Base-by-base conservation (phyloP, 2,797 vertebrate species). In the Mareca strepera region DNA sequence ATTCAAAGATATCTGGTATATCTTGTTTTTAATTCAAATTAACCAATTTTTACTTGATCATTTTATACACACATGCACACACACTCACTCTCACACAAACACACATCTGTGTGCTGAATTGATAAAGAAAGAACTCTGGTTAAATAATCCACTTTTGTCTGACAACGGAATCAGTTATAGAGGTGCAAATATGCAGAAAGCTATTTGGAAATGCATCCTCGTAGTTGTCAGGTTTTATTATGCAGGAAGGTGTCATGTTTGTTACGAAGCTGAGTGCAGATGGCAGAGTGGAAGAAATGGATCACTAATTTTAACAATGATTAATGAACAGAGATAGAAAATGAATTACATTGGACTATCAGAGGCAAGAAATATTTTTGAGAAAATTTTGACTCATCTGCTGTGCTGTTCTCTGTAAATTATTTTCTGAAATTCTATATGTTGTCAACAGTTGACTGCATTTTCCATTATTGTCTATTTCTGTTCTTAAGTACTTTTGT, bases 221-320 rank as follows among this genome's bases (percentile, higher is more conserved):
- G 98, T 98, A 98, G 98, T 99, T 99, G 99, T 99, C 99, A 99
- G 99, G 98, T 99, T 99, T 99, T 99, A 99, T 99, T 99, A 99
- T 99, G 99, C 99, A 98, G 98, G 98, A 99, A 99, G 99, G 99
- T 99, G 99, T 99, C 99, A 99, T 99, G 99, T 99, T 99, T 99
- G 99, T 99, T 99, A 99, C 99, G 98, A 99, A 99, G 99, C 99
- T 99, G 99, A 99, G 99, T 99, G 99, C 99, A 99, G 99, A 99
- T 99, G 99, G 99, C 99, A 99, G 99, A 99, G 99, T 99, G 99
- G 99, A 99, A 99, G 99, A 99, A 99, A 99, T 99, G 99, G 99
- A 99, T 99, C 99, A 99, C 99, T 99, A 99, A 99, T 99, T 99
- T 99, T 99, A 99, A 99, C 99, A 99, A 99, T 99, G 99, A 99